These are phyloP conservation scores for Gibbula magus DNA, from an alignment of 2,888 invertebrate species.

Conservation along the genomic window DNA sequence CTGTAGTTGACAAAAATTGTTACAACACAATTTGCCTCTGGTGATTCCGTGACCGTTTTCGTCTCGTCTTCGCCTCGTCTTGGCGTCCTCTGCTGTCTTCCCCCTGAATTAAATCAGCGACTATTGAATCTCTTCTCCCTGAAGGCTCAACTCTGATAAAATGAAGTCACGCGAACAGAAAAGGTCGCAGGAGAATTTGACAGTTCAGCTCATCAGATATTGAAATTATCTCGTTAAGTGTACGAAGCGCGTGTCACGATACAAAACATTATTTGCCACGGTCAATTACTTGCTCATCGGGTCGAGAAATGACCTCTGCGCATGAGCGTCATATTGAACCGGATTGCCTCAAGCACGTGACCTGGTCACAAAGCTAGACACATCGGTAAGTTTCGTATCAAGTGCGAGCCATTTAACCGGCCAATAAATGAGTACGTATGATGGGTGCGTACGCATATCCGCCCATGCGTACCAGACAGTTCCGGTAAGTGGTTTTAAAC, in stretches of 20 bases:
- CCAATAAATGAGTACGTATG: background rate
- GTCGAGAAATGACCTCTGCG: slow-evolving; percentile 9
- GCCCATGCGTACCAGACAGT: background rate
- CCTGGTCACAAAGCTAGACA: slow-evolving; percentile 15
- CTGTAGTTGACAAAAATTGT: too few species aligned
- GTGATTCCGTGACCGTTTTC: too few species aligned
- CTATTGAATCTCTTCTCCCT: slow-evolving; percentile 12
- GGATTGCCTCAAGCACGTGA: slow-evolving; percentile 2
- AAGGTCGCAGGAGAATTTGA: slow-evolving; percentile 15
- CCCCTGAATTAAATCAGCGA: background rate
- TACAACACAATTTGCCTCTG: too few species aligned
- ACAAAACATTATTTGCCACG: slow-evolving; percentile 11
- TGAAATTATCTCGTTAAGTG: slow-evolving; percentile 23
- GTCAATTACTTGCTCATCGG: slow-evolving; percentile 18
- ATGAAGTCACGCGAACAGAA: slow-evolving; percentile 22
- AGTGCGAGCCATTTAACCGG: background rate
- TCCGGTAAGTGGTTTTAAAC: background rate
- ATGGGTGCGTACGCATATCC: background rate
- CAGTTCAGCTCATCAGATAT: slow-evolving; percentile 18
- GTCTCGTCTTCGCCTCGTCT: too few species aligned
- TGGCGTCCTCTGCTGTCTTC: background rate
- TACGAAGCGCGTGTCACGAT: slow-evolving; percentile 12
- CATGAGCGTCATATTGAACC: background rate
- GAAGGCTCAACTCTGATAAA: slow-evolving; percentile 13
- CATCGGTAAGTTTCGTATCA: slow-evolving; percentile 6